Conservation (phyloP, 2,113 vertebrate species). For the Salvelinus sp. region DNA sequence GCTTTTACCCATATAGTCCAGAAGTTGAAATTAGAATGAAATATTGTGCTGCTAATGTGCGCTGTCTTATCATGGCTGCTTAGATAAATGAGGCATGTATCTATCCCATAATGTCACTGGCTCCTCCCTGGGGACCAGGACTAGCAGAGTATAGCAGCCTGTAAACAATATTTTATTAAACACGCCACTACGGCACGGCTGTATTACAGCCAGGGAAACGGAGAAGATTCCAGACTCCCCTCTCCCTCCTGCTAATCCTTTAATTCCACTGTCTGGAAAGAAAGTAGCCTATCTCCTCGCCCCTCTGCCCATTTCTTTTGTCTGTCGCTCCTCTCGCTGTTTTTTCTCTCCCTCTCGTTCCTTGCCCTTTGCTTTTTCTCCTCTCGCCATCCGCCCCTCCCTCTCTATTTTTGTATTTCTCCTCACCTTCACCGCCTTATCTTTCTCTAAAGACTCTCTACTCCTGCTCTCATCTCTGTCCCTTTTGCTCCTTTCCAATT, state of each 20-base stretch:
- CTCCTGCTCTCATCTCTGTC: conserved; percentile 23
- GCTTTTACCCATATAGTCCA: too few relatives aligned
- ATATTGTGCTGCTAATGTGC: not conserved
- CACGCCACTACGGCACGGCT: not conserved
- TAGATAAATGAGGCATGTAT: not conserved
- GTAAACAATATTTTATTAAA: not conserved
- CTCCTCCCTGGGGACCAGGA: not conserved
- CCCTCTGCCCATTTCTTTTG: not conserved
- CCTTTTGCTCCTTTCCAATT: conserved; percentile 5
- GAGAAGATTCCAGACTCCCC: not conserved
- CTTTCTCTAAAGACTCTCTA: conserved; percentile 41
- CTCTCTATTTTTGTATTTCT: not conserved
- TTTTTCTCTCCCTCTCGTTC: not conserved
- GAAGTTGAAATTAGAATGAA: not conserved
- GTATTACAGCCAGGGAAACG: not conserved
- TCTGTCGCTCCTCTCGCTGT: not conserved
- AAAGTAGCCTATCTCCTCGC: not conserved
- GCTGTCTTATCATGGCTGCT: not conserved
- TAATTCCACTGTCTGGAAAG: not conserved
- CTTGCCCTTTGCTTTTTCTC: not conserved
- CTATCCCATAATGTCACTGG: not conserved
- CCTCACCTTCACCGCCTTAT: conserved; percentile 33
- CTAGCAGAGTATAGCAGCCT: not conserved
- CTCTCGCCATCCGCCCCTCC: conserved; percentile 26
- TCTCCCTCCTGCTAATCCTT: not conserved